Evolutionary conservation across 2,113 vertebrate species (phyloP), one percentile per base, ranked within the genome.

Genomic region (Chaenogobius annularis): DNA sequence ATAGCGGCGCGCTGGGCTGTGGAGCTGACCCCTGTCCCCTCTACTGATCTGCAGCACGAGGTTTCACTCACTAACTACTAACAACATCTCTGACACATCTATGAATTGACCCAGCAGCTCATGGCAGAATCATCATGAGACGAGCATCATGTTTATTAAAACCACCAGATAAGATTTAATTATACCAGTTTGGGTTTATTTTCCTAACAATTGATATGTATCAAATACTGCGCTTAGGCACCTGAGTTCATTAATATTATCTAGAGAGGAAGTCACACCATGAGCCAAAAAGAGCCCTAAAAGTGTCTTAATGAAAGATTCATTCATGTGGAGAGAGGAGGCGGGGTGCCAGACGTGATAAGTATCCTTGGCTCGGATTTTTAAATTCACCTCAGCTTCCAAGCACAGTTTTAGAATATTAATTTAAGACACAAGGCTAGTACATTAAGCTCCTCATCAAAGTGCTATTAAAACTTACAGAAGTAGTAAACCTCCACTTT

Each of bases 231-330:
- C 77, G 74, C 82, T 84, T 83, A 79, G 72, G 80, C 59, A 50
- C 54, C 81, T 54, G 82, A 85, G 75, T 77, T 90, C 77, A 90
- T 90, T 91, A 90, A 87, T 88, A 89, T 87, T 89, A 89, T 89
- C 88, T 78, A n/a, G 73, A 84, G 83, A 85, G 84, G 87, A 87
- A 86, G 82, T 66, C 71, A 84, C 81, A 88, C 69, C 55, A 22
- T 64, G 61, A 83, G 77, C 80, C 86, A 83, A 87, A 84, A 83
- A 80, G 72, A 79, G 73, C 83, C 79, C 78, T 82, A 79, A 88
- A 88, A 88, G 73, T 83, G 84, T 87, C 84, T 85, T 89, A 89
- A 90, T 90, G 89, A 89, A 86, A 90, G 82, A 87, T 74, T 82
- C 88, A 80, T 82, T 81, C 89, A 88, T 83, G 88, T 87, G 88